These are phyloP conservation scores for Tenualosa thibaudeaui DNA, from an alignment of 2,797 vertebrate species.

Conservation along the genomic window DNA sequence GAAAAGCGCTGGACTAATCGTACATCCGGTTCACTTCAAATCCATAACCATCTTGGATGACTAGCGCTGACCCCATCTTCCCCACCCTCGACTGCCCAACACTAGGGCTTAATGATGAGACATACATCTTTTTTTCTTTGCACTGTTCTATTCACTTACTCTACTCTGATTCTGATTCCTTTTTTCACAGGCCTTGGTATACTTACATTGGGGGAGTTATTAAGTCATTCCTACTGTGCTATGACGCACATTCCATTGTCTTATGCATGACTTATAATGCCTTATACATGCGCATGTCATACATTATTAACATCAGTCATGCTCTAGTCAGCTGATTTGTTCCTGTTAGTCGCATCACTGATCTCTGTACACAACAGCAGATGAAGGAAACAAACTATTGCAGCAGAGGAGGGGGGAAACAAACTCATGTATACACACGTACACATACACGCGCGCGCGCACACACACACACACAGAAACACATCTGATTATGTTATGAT, in stretches of 20 bases:
- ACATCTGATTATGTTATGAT: too few relatives aligned
- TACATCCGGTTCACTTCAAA: neutral
- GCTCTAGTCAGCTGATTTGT: too few relatives aligned
- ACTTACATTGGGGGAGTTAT: too few relatives aligned
- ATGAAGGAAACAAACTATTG: too few relatives aligned
- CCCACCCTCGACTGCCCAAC: neutral
- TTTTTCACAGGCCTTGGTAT: neutral
- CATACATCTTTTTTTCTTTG: neutral
- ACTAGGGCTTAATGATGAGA: neutral
- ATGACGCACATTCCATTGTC: neutral
- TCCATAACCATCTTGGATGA: neutral
- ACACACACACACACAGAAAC: too few relatives aligned
- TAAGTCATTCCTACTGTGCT: neutral
- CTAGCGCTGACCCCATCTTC: neutral
- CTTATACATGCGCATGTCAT: neutral
- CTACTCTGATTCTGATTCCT: neutral
- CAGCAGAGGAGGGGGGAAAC: too few relatives aligned
- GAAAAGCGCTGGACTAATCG: neutral
- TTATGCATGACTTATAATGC: neutral
- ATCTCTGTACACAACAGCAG: too few relatives aligned
- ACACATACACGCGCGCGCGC: too few relatives aligned
- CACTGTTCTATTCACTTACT: neutral
- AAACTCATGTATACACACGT: too few relatives aligned
- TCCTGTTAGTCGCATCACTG: too few relatives aligned
- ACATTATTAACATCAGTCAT: neutral